phyloP scores from a whole-genome alignment of 2,888 invertebrate genomes.

The Xestia sexstrigata region DNA sequence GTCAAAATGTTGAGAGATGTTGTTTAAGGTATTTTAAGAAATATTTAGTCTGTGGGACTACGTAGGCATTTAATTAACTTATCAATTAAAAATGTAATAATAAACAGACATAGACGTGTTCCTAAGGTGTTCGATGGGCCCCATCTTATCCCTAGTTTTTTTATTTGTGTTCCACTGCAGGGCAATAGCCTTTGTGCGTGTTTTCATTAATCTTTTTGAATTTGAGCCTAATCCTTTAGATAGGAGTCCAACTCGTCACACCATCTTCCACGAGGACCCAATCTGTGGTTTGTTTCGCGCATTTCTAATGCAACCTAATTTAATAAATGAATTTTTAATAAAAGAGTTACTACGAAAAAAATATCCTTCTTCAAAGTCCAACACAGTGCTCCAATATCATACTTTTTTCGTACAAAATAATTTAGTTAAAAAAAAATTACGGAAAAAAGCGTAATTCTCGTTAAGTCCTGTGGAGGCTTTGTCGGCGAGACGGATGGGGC shows the following conservation, averaged over 20 bases:
- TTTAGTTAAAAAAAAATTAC: constrained; percentile 36
- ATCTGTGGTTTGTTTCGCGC: background rate
- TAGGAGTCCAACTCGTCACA: background rate
- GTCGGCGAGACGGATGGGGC: constrained; percentile 65
- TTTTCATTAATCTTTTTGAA: background rate
- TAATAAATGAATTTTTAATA: no score
- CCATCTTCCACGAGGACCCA: background rate
- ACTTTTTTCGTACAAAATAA: constrained; percentile 20
- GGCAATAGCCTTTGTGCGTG: background rate
- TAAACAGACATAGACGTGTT: background rate
- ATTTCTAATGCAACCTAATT: background rate
- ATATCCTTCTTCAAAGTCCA: no score
- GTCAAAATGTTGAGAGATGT: constrained; percentile 10
- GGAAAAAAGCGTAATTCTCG: constrained; percentile 46
- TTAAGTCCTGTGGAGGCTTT: constrained; percentile 56
- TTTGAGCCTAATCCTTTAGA: background rate
- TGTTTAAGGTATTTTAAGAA: background rate
- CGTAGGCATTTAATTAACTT: background rate
- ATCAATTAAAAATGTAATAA: background rate
- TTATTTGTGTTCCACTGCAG: background rate
- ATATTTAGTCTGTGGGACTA: background rate
- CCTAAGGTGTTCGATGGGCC: background rate
- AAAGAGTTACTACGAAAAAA: no score
- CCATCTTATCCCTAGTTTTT: background rate
- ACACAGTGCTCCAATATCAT: constrained; percentile 11